Base-by-base conservation (phyloP, 2,113 vertebrate species). In the Archilochus colubris region DNA sequence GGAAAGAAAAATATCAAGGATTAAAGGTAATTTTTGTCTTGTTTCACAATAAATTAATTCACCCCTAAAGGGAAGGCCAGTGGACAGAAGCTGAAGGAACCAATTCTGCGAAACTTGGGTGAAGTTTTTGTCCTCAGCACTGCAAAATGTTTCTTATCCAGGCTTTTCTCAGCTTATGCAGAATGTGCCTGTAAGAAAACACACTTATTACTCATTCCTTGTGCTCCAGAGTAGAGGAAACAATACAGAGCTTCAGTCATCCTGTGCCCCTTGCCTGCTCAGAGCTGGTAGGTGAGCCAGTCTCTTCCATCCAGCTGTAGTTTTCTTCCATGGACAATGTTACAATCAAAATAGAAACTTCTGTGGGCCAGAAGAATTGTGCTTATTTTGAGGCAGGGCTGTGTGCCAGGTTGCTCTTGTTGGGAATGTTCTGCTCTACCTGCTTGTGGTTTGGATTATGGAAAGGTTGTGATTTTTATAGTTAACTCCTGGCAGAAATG, bases 391-490 rank as follows among this genome's bases (percentile, higher is more conserved):
- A 76, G 40, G 46, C 68, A 38, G 36, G 80, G 40, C 72, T 68
- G 50, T 12, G 50, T 64, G 88, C 88, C 91, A 90, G 31, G 40
- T 69, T 14, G 3, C 51, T 83, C 40, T 72, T 88, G 54, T 77
- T 91, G 66, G 50, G 76, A 91, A 54, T 7, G 40, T 81, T 83
- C 40, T 86, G 64, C 61, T 94, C n/a, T 88, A 94, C 93, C 80
- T 96, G 85, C 58, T 69, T 1, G 3, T 88, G 90, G 50, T 75
- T 78, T 81, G 57, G 61, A 12, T 91, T 86, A 21, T 3, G n/a
- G 88, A 94, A 91, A 93, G 57, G 25, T 14, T 38, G 44, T 38
- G 82, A 14, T 68, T 89, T 89, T 85, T 91, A 13, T 18, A 74
- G 89, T 31, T 2, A 0, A 30, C 38, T 90, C 23, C 68, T 93